phyloP scores from a whole-genome alignment of 2,113 vertebrate genomes.

The Crotalus horridus region DNA sequence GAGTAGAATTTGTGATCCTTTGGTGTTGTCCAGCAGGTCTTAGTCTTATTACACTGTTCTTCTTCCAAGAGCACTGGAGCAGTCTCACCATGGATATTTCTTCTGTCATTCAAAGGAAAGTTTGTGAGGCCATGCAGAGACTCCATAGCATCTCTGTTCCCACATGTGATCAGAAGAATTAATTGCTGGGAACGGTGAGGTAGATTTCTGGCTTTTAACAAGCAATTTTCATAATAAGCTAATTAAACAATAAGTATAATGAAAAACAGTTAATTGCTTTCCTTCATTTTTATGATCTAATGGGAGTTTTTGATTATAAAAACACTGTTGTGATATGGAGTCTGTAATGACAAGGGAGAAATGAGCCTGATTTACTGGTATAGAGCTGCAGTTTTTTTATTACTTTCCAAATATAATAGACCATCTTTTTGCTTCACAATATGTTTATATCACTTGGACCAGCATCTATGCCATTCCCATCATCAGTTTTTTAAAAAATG shows the following conservation, averaged over 20 bases:
- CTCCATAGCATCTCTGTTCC: neutral
- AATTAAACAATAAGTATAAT: conserved; percentile 55
- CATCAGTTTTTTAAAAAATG: neutral
- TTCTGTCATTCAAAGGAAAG: accelerated
- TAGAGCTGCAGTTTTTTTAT: neutral
- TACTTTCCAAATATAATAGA: neutral
- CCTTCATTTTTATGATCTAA: conserved; percentile 47
- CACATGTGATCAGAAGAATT: conserved; percentile 16
- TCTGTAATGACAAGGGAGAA: conserved; percentile 6
- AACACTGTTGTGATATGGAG: conserved; percentile 13
- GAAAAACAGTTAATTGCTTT: conserved; percentile 45
- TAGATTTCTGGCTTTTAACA: conserved; percentile 37
- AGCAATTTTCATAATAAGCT: conserved; percentile 46
- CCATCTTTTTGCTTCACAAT: neutral
- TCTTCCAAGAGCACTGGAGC: neutral
- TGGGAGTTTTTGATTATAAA: conserved; percentile 38
- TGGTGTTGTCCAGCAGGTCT: conserved; percentile 11
- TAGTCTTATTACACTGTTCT: neutral
- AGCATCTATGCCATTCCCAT: accelerated
- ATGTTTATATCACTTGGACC: neutral
- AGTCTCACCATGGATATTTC: neutral
- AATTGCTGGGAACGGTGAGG: conserved; percentile 9
- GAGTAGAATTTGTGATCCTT: neutral
- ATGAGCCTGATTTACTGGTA: conserved; percentile 1
- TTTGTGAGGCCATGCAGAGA: neutral